phyloP scores from a whole-genome alignment of 2,888 invertebrate species.

The Brenthis daphne region DNA sequence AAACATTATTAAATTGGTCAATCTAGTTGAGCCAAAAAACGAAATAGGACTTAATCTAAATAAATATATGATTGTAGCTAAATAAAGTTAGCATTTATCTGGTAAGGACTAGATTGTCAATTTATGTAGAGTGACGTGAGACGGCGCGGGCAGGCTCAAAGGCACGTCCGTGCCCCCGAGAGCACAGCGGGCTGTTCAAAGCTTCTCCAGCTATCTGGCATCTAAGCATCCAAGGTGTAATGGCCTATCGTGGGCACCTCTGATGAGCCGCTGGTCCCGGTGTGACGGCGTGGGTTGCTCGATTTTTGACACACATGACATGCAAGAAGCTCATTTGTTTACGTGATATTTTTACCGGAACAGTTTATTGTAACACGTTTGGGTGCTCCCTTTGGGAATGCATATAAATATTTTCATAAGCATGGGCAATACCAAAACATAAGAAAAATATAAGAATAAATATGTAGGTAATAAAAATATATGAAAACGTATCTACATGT shows the following conservation, averaged over 20 bases:
- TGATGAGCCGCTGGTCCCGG: slow-evolving; percentile 66
- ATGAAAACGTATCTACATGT: too few relatives aligned
- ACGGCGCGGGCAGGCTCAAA: slow-evolving; percentile 66
- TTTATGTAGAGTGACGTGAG: slow-evolving; percentile 72
- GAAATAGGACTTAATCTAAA: neutral
- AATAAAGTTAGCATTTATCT: slow-evolving; percentile 41
- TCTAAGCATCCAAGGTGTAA: slow-evolving; percentile 71
- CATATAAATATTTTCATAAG: too few relatives aligned
- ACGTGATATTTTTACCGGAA: slow-evolving; percentile 53
- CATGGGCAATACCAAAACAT: neutral
- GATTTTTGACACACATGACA: slow-evolving; percentile 63
- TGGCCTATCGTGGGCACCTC: slow-evolving; percentile 72
- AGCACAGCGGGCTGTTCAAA: slow-evolving; percentile 66
- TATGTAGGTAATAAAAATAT: too few relatives aligned
- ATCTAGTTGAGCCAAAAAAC: too few relatives aligned
- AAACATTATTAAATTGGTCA: too few relatives aligned
- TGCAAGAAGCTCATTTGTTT: slow-evolving; percentile 57
- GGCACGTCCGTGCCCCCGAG: slow-evolving; percentile 74
- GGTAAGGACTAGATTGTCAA: slow-evolving; percentile 63
- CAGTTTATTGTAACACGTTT: slow-evolving; percentile 53
- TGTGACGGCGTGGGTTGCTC: slow-evolving; percentile 69
- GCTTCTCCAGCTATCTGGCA: slow-evolving; percentile 51
- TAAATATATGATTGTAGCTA: slow-evolving; percentile 3
- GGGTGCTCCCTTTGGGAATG: slow-evolving; percentile 44
- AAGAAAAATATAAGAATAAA: neutral